Conservation (phyloP, 2,888 invertebrate species). For the Sinohyriopsis cumingii region DNA sequence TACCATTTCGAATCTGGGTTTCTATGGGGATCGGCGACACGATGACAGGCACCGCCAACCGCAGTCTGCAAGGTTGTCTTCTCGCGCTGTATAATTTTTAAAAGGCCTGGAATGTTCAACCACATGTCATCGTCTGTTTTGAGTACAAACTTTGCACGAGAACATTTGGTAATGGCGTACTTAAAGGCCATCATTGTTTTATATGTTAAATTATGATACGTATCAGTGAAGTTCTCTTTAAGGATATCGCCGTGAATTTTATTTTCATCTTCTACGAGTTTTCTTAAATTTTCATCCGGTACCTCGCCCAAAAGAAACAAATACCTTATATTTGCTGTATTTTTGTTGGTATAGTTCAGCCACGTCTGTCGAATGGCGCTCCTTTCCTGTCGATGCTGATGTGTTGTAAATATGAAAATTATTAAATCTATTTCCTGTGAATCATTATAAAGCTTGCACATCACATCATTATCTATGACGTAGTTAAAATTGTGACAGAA, state of each 20-base stretch:
- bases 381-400: constrained; percentile 13
- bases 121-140: constrained; percentile 41
- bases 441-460: constrained; percentile 14
- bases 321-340: constrained; percentile 26
- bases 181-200: constrained; percentile 36
- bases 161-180: constrained; percentile 26
- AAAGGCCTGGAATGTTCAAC: constrained; percentile 31
- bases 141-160: constrained; percentile 24
- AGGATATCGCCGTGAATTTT: constrained; percentile 26
- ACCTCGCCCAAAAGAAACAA: constrained; percentile 34
- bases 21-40: constrained; percentile 39
- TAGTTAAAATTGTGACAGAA: constrained; percentile 27
- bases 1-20: constrained; percentile 54
- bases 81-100: constrained; percentile 16
- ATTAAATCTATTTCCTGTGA: constrained; percentile 19
- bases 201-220: constrained; percentile 31
- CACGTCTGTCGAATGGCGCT: constrained; percentile 38
- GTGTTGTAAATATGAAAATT: constrained; percentile 26
- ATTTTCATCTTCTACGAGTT: constrained; percentile 18
- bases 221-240: constrained; percentile 30
- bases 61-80: constrained; percentile 18
- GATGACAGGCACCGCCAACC: constrained; percentile 41
- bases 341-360: constrained; percentile 21
- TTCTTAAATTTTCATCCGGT: neutral
- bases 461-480: constrained; percentile 22